These are phyloP conservation scores for Nicator chloris DNA, from an alignment of 2,113 vertebrate species.

Conservation along the genomic window DNA sequence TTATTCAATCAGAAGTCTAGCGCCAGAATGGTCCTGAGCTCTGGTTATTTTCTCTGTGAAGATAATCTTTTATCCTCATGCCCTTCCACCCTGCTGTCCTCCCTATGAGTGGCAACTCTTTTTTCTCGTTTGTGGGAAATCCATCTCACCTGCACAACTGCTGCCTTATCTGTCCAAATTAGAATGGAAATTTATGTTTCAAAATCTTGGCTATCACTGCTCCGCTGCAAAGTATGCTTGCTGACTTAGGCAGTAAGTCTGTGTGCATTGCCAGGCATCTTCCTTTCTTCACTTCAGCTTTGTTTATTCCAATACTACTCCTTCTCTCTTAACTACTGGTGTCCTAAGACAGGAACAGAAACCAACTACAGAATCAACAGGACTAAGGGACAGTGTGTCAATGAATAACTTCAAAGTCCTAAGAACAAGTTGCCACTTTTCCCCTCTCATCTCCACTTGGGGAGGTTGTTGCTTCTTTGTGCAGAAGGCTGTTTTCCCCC, in stretches of 20 bases:
- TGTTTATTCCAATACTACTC: background rate
- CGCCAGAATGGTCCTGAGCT: background rate
- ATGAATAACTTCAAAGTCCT: background rate
- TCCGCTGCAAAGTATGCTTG: background rate
- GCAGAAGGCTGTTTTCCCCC: background rate
- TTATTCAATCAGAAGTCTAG: background rate
- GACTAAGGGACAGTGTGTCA: background rate
- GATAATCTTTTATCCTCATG: background rate
- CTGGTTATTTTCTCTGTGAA: background rate
- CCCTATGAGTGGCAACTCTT: background rate
- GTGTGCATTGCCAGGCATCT: background rate
- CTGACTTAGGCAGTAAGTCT: background rate
- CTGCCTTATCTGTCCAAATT: background rate
- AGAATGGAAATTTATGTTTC: background rate
- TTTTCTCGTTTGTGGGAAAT: background rate
- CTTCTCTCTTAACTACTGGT: background rate
- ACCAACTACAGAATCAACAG: background rate
- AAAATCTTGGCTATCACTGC: background rate
- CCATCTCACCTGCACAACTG: background rate
- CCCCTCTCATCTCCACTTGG: background rate
- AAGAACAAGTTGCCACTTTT: background rate
- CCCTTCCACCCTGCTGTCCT: background rate
- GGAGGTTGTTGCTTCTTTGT: background rate
- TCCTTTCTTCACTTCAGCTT: background rate
- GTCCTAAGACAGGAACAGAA: background rate